phyloP scores from a whole-genome alignment of 2,113 vertebrate species.

The Neopipo cinnamomea region DNA sequence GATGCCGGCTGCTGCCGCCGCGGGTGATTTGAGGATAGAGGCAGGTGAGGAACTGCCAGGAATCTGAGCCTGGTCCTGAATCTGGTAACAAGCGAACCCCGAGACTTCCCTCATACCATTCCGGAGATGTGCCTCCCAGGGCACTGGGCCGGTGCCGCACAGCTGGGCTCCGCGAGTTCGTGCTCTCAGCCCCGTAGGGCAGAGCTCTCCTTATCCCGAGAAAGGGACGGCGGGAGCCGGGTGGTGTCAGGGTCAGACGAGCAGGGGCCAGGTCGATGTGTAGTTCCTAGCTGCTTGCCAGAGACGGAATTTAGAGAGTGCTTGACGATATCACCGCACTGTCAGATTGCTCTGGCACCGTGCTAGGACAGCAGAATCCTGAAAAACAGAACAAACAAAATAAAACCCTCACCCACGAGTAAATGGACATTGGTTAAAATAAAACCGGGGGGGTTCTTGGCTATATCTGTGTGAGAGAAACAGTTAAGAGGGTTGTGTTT shows the following conservation, averaged over 20 bases:
- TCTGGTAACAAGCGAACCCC: neutral
- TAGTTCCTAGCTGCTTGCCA: neutral
- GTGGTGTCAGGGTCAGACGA: neutral
- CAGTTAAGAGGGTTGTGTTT: neutral
- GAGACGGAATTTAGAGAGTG: neutral
- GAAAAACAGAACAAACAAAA: neutral
- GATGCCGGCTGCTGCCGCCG: neutral
- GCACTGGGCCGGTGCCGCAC: fast-evolving
- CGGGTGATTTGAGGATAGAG: fast-evolving
- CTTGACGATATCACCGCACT: fast-evolving
- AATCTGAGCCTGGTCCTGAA: neutral
- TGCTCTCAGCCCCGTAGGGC: fast-evolving
- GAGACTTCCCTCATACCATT: fast-evolving
- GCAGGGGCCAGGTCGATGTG: neutral
- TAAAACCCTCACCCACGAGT: neutral
- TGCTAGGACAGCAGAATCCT: neutral
- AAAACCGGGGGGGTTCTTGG: neutral
- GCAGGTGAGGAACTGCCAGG: neutral
- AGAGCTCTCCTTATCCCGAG: neutral
- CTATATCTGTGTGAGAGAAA: neutral
- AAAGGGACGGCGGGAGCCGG: neutral
- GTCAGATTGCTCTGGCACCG: neutral
- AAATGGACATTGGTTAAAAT: neutral
- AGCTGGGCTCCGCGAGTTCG: neutral
- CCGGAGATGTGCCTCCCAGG: neutral